Conservation (phyloP, 64 coral and sea anemone genomes). For the Montipora foliosa region DNA sequence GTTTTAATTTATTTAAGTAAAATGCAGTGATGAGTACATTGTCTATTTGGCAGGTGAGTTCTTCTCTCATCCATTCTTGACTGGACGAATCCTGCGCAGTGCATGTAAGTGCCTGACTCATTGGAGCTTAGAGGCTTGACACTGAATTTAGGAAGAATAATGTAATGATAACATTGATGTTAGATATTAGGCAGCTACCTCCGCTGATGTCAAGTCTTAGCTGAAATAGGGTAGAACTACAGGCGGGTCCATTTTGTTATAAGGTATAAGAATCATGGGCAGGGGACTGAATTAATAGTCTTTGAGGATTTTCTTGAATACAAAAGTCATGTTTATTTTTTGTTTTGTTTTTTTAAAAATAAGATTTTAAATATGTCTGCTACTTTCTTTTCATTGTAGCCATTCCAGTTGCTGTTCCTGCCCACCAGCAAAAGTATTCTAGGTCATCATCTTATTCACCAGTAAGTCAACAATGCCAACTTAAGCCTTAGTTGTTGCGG, state of each 20-base stretch:
- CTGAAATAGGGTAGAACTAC: no score
- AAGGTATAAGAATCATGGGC: no score
- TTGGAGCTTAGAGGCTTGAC: neutral
- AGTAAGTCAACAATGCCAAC: conserved; percentile 35
- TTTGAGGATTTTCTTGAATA: no score
- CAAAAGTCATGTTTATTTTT: no score
- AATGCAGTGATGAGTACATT: neutral
- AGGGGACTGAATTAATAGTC: no score
- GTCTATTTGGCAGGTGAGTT: conserved; percentile 78
- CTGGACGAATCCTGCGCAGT: conserved; percentile 69
- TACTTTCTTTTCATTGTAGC: conserved; percentile 16
- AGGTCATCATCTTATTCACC: conserved; percentile 86
- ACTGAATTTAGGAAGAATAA: neutral
- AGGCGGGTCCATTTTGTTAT: no score
- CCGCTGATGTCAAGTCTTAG: no score
- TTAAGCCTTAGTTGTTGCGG: no score
- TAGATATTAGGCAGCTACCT: no score
- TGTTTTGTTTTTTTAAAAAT: no score
- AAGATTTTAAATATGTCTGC: no score
- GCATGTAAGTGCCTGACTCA: conserved; percentile 75
- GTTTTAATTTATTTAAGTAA: neutral
- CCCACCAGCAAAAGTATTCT: conserved; percentile 68
- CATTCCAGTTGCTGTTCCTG: conserved; percentile 88
- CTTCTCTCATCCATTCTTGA: conserved; percentile 93
- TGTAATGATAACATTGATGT: no score